phyloP scores from a whole-genome alignment of 2,888 invertebrate genomes.

The Ormyrus pomaceus region DNA sequence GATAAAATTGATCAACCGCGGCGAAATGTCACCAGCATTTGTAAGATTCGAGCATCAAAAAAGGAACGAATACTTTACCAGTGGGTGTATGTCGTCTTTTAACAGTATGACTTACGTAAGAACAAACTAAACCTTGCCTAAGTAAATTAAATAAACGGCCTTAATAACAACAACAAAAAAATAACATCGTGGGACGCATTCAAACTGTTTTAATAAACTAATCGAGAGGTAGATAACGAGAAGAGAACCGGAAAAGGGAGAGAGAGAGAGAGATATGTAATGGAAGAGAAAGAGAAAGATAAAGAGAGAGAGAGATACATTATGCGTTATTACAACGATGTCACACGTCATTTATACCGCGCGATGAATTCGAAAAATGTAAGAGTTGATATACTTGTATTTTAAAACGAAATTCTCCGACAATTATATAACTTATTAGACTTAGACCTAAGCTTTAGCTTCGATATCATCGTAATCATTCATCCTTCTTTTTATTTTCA shows the following conservation, averaged over 20 bases:
- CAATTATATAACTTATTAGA: slow-evolving; percentile 50
- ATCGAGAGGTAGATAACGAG: slow-evolving; percentile 25
- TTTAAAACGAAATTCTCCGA: slow-evolving; percentile 46
- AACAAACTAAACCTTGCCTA: background rate
- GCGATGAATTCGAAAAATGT: slow-evolving; percentile 53
- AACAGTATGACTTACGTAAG: background rate
- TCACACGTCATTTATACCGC: slow-evolving; percentile 31
- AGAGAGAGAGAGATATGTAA: background rate
- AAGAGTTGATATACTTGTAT: slow-evolving; percentile 45
- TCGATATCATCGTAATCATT: slow-evolving; percentile 21
- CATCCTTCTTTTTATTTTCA: slow-evolving; percentile 21
- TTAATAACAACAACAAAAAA: background rate
- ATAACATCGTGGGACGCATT: background rate
- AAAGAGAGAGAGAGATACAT: slow-evolving; percentile 44
- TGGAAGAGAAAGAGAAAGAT: slow-evolving; percentile 47
- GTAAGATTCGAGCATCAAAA: too few species aligned
- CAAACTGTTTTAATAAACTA: background rate
- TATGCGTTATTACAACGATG: slow-evolving; percentile 39
- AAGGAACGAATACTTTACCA: too few species aligned
- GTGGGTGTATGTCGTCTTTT: background rate
- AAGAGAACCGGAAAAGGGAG: background rate
- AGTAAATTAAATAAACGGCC: background rate
- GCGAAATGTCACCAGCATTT: too few species aligned
- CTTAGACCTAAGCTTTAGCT: slow-evolving; percentile 36
- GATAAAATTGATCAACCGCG: too few species aligned